Base-by-base conservation (phyloP, 1,140 invertebrate genomes). In the Megalopta genalis region DNA sequence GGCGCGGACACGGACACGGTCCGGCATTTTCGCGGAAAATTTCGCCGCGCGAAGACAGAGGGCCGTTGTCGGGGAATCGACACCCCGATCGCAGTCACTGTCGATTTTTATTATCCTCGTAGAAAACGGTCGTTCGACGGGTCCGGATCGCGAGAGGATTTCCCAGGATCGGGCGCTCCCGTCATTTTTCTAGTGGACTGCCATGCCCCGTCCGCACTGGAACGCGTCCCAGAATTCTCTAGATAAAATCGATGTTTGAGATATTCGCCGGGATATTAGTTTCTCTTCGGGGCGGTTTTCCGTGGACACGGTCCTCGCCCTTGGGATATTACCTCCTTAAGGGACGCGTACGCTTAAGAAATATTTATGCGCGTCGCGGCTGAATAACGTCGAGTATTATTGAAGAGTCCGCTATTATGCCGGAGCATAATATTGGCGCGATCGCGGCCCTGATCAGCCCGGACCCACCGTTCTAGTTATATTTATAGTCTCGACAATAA, bases 181-280 rank as follows among this genome's bases (percentile, higher is more conserved):
- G 77, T 83, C 81, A 85, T 85, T 85, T 85, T 84, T 84, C 77
- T 64, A 49, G 67, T 57, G 76, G 69, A 39, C 57, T 54, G 54
- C 60, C 32, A 32, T 32, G 32, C 32, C 32, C 32, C 37, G 67
- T 60, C 66, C 57, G 12, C 46, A 16, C 65, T 81, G 82, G 84
- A 85, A 85, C 80, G 82, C 60, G 59, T 73, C 21, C 60, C 75
- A 78, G 79, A 85, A 81, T 85, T 85, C 73, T 81, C 60, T 74
- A 42, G 83, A 65, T 57, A 66, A 77, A 85, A 84, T 81, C 78
- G 83, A 85, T 81, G 83, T 63, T 52, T 23, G 73, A 85, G 74
- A 84, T 84, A 84, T 85, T 74, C 81, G 74, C 83, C 42, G 21
- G 60, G 74, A 84, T 85, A 85, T 85, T 85, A 85, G 82, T 84